phyloP scores from a whole-genome alignment of 1,140 invertebrate species.

The Ctenoplectra terminalis region DNA sequence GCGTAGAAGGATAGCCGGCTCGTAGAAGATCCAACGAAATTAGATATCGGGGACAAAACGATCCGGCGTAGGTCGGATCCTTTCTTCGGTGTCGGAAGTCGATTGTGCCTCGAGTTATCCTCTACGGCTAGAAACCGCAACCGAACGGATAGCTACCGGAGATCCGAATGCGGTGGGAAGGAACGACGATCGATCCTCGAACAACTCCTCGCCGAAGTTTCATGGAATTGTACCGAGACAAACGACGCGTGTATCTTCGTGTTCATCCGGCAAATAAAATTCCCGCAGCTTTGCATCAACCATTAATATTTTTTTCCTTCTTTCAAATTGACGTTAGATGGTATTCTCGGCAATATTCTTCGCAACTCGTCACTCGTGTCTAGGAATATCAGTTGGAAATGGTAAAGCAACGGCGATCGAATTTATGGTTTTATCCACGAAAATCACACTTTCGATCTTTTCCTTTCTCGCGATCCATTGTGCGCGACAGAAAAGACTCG shows the following conservation, averaged over 20 bases:
- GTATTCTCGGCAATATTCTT: not conserved
- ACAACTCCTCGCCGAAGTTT: not conserved
- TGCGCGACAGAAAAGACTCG: not conserved
- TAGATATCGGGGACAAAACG: constrained; percentile 49
- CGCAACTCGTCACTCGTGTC: no score
- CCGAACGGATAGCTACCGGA: not conserved
- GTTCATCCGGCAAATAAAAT: not conserved
- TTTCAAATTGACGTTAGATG: no score
- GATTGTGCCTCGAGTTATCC: constrained; percentile 29
- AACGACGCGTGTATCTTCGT: constrained; percentile 1
- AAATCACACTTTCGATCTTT: not conserved
- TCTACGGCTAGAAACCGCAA: constrained; percentile 17
- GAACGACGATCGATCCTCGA: constrained; percentile 17
- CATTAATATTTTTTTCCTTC: not conserved
- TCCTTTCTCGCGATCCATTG: not conserved
- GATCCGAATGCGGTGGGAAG: not conserved
- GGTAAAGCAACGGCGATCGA: not conserved
- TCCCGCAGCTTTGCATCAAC: not conserved
- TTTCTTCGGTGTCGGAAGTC: constrained; percentile 27
- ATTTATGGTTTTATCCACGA: not conserved
- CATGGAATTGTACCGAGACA: constrained; percentile 9
- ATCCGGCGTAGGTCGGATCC: constrained; percentile 20
- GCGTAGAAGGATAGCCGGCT: not conserved
- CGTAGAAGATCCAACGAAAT: constrained; percentile 16
- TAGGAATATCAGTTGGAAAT: no score